Evolutionary conservation across 2,797 vertebrate species (phyloP).

Genomic region (Cyprinella venusta): DNA sequence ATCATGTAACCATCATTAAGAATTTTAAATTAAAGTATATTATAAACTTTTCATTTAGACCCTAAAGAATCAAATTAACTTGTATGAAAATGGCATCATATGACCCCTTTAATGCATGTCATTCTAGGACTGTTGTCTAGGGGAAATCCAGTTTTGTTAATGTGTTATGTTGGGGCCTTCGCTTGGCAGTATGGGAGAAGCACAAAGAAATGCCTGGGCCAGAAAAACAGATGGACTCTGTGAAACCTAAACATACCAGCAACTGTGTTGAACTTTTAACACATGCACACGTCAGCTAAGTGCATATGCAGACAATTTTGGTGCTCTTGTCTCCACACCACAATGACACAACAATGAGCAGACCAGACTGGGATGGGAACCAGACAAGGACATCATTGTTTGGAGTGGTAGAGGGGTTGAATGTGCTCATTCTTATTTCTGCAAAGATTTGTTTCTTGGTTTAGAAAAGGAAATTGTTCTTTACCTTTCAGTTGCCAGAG

Average conservation of each 20-base stretch:
- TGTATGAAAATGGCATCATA: too few species aligned
- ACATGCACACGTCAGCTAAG: constrained; percentile 40
- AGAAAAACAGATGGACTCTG: constrained; percentile 54
- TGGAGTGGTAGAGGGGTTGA: constrained; percentile 16
- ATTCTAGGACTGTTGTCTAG: neutral
- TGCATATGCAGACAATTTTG: constrained; percentile 40
- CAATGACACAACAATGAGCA: constrained; percentile 48
- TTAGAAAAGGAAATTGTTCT: constrained; percentile 21
- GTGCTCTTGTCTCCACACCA: constrained; percentile 30
- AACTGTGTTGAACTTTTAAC: constrained; percentile 55
- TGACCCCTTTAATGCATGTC: neutral
- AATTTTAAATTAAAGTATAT: too few species aligned
- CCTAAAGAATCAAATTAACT: too few species aligned
- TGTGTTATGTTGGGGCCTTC: constrained; percentile 25
- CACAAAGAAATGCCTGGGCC: constrained; percentile 30
- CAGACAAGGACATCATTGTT: constrained; percentile 57
- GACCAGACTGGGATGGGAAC: constrained; percentile 31
- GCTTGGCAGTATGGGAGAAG: constrained; percentile 42
- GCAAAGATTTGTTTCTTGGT: constrained; percentile 16
- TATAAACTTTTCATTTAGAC: too few species aligned
- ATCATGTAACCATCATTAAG: too few species aligned
- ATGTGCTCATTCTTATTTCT: constrained; percentile 24
- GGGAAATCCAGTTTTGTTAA: constrained; percentile 32
- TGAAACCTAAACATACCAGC: constrained; percentile 55
- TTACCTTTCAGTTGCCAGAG: neutral